Base-by-base conservation (phyloP, 2,113 vertebrate genomes). In the Tupaia tana region DNA sequence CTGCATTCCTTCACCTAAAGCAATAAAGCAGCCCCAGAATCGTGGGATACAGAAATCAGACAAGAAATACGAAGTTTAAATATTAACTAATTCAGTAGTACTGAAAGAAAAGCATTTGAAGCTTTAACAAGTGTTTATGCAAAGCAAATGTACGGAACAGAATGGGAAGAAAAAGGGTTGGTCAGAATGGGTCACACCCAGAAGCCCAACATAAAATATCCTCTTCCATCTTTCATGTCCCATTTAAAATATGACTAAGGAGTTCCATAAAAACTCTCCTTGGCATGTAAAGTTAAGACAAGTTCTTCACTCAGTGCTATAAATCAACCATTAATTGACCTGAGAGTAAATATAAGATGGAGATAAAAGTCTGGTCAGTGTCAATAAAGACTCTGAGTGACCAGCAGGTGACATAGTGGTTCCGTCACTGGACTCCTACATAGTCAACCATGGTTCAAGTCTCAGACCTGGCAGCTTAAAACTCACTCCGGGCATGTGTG, bases 31-130 rank as follows among this genome's bases (percentile, higher is more conserved):
- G 7, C 58, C 83, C 56, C 66, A 73, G 29, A 82, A 73, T 87
- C 24, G 43, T 69, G 3, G 5, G 20, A 79, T 74, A 52, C 1
- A 95, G 52, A 84, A 70, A 91, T 80, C 86, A 59, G 34, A 31
- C 74, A 89, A 56, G 29, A 94, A 95, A 73, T 54, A 59, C 43
- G 69, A 81, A 66, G 52, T 92, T 70, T 58, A 71, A 86, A 83
- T 70, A 29, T 69, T 71, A 88, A 61, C 54, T 79, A 94, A 80
- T 27, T 89, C 25, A 95, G 13, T 18, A 96, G 24, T 29, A 78
- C 11, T 80, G 12, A 71, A 93, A 90, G 59, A 24, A 84, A 88
- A 29, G 54, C 11, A 70, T 84, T 80, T 93, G 64, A 95, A 95
- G n/a, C 64, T 54, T 43, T 9, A 75, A 59, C 10, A 77, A 25